Evolutionary conservation across 1,140 invertebrate genomes (phyloP).

Genomic region (Drosophila pruinosa): DNA sequence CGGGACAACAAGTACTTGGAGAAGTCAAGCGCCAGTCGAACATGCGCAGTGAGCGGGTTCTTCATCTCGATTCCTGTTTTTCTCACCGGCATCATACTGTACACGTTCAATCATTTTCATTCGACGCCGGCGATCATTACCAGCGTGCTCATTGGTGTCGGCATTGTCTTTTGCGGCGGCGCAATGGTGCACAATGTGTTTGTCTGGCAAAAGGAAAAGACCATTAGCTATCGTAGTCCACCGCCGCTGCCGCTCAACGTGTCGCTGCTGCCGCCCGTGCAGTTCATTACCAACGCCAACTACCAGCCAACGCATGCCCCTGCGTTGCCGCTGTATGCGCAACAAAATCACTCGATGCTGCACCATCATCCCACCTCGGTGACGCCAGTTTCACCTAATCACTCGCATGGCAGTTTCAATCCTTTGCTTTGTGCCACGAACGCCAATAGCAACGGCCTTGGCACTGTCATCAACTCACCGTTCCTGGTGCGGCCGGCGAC

Average conservation of each 20-base stretch:
- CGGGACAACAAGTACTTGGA: slow-evolving; percentile 94
- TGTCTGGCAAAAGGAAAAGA: slow-evolving; percentile 95
- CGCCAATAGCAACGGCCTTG: slow-evolving; percentile 24
- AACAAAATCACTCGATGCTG: slow-evolving; percentile 42
- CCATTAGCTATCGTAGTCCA: slow-evolving; percentile 84
- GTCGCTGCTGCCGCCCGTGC: slow-evolving; percentile 24
- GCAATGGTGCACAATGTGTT: slow-evolving; percentile 97
- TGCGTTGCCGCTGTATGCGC: slow-evolving; percentile 76
- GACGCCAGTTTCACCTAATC: slow-evolving; percentile 80
- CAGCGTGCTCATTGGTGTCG: slow-evolving; percentile 93
- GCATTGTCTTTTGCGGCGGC: slow-evolving; percentile 95
- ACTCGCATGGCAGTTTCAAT: slow-evolving; percentile 82
- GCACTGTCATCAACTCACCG: slow-evolving; percentile 61
- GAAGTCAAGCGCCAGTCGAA: slow-evolving; percentile 93
- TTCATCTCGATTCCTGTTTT: slow-evolving; percentile 97
- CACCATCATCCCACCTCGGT: slow-evolving; percentile 69
- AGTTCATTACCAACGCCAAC: slow-evolving; percentile 37
- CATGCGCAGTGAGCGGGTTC: slow-evolving; percentile 95
- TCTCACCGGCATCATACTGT: slow-evolving; percentile 95
- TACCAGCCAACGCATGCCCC: not conserved
- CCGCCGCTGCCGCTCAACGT: slow-evolving; percentile 30
- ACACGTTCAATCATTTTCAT: slow-evolving; percentile 96
- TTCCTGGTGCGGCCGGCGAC: slow-evolving; percentile 83
- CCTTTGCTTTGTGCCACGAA: slow-evolving; percentile 49
- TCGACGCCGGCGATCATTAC: slow-evolving; percentile 95